These are phyloP conservation scores for Lagenorhynchus albirostris DNA, from an alignment of 2,113 vertebrate genomes.

Conservation along the genomic window DNA sequence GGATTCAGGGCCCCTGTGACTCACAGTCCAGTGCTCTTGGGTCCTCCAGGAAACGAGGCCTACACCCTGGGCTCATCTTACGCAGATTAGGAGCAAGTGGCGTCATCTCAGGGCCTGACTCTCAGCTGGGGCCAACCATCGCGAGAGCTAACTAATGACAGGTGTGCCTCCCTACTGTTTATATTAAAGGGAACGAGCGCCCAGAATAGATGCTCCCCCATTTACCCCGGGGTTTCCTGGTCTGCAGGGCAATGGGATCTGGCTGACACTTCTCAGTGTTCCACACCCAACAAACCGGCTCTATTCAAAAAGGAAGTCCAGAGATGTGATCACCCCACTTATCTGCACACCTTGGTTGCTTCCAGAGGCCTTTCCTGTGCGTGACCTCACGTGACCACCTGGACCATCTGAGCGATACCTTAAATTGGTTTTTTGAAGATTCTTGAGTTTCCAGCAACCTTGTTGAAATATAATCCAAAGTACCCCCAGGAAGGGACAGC, in stretches of 20 bases:
- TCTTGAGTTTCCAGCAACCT: conserved; percentile 8
- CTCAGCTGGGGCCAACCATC: background rate
- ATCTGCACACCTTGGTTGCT: background rate
- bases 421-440: background rate
- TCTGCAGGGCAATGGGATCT: background rate
- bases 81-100: background rate
- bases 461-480: conserved; percentile 21
- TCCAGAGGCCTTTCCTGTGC: background rate
- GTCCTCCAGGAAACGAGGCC: background rate
- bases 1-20: background rate
- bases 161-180: background rate
- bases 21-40: background rate
- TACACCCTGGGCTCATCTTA: background rate
- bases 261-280: background rate
- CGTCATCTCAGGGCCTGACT: background rate
- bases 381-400: background rate
- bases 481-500: background rate
- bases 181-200: background rate
- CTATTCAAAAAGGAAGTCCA: background rate
- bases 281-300: background rate
- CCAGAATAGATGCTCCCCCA: background rate
- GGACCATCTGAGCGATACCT: background rate
- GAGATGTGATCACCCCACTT: background rate
- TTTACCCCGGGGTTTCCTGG: background rate
- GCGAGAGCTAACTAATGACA: background rate